Evolutionary conservation across 2,113 vertebrate genomes (phyloP).

Genomic region (Saccopteryx bilineata): DNA sequence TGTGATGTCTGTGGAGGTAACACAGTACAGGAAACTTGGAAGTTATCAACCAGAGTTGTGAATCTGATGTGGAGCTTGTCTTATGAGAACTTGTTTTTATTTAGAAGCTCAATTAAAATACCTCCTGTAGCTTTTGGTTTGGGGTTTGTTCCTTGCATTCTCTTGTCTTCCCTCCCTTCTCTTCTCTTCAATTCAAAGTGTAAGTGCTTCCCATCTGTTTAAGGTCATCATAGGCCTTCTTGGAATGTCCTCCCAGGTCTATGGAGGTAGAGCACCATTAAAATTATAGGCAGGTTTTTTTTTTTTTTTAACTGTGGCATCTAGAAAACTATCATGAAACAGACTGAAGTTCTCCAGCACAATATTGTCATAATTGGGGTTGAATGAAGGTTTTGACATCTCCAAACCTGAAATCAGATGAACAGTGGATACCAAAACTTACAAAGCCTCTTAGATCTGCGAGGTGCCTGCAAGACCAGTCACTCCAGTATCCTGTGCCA

Average conservation of each 20-base stretch:
- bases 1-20: neutral
- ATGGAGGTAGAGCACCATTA: neutral
- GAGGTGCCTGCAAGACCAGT: neutral
- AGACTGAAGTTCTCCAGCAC: neutral
- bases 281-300: neutral
- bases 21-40: accelerated
- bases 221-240: neutral
- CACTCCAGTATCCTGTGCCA: accelerated
- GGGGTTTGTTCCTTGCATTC: neutral
- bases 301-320: neutral
- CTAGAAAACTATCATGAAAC: neutral
- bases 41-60: neutral
- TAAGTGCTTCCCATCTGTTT: neutral
- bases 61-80: neutral
- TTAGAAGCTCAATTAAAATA: neutral
- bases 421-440: neutral
- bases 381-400: neutral
- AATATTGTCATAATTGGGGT: neutral
- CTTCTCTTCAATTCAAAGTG: neutral
- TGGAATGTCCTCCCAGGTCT: neutral
- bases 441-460: neutral
- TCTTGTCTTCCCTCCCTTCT: neutral
- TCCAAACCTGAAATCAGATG: too few species aligned
- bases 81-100: neutral
- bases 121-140: neutral